Base-by-base conservation (phyloP, 2,113 vertebrate species). In the Misgurnus anguillicaudatus region DNA sequence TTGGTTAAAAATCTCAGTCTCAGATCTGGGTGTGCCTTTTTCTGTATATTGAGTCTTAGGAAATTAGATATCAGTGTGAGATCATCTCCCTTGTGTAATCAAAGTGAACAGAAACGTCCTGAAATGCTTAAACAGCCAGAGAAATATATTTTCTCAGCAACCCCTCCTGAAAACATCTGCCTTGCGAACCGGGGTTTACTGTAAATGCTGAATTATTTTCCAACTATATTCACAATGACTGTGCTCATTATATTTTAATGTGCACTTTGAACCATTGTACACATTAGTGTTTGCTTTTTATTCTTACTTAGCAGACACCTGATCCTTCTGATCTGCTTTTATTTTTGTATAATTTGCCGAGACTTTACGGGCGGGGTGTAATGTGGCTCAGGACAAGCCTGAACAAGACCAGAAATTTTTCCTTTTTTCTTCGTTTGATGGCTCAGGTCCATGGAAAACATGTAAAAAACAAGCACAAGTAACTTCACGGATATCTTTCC, bases 1-100 rank as follows among this genome's bases (percentile, higher is more conserved):
- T 45, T 73, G 82, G 83, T 74, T 85, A 81, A 64, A 82, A 39
- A 74, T 86, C 62, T 80, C 24, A 31, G 24, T 85, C 78, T 83
- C 87, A 87, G 87, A 85, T 83, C 78, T 88, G 92, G 92, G 92
- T 91, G 92, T 94, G 92, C 85, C 91, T 83, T 83, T 85, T 83
- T 84, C 85, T 85, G 82, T 75, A 87, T 75, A 69, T 78, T 80
- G 80, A 51, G 84, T 85, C 85, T 76, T 82, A 86, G 77, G 85
- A 89, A 82, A 77, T 55, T 36, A 70, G 65, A 89, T 84, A 86
- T 58, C 48, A 79, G 64, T 75, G 86, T 91, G 89, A 90, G 87
- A 36, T 92, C 89, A 92, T 91, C 82, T 89, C 87, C 86, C 87
- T 41, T 38, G 89, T 83, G 89, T 78, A 58, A 83, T 89, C 83